Base-by-base conservation (phyloP, 2,113 vertebrate species). In the Dascyllus trimaculatus region DNA sequence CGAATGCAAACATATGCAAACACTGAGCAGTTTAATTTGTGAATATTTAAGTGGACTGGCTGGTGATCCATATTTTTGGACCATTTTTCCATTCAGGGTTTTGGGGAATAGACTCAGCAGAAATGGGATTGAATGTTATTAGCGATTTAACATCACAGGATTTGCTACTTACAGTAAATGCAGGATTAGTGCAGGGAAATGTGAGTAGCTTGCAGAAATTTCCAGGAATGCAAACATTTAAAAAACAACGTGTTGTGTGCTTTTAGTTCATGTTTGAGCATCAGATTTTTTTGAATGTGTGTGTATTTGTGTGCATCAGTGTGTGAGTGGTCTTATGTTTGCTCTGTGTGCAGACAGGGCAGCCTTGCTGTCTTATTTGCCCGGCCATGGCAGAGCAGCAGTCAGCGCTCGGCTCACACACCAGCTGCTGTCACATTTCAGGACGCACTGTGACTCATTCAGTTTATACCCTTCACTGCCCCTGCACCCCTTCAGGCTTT, bases 121-220 rank as follows among this genome's bases (percentile, higher is more conserved):
- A 85, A 89, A 85, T 75, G 29, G 79, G 81, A 89, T 61, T 68
- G 67, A 78, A 65, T 72, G 48, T 81, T 80, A 78, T 76, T 78
- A 78, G 3, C 53, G 59, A 61, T 79, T 80, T 66, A 64, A 59
- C 38, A 74, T 77, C 76, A 72, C 61, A 58, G 65, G 82, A 84
- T 91, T 88, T 59, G 53, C 66, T 78, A 13, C 61, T 75, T 35
- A 54, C 48, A 60, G 63, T 73, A 81, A 85, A 87, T 68, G 69
- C 71, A 35, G 89, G 85, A 87, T 92, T 86, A 90, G 73, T n/a
- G 26, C 43, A n/a, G 53, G 52, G 35, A 49, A 75, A 67, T 65
- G 35, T 59, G 45, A 52, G 56, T 19, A 71, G 74, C 67, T 80
- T 66, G 58, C 64, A 88, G 40, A 81, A 29, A 67, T 77, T 67